Evolutionary conservation across 2,797 vertebrate genomes (phyloP).

Genomic region (Gorsachius magnificus): DNA sequence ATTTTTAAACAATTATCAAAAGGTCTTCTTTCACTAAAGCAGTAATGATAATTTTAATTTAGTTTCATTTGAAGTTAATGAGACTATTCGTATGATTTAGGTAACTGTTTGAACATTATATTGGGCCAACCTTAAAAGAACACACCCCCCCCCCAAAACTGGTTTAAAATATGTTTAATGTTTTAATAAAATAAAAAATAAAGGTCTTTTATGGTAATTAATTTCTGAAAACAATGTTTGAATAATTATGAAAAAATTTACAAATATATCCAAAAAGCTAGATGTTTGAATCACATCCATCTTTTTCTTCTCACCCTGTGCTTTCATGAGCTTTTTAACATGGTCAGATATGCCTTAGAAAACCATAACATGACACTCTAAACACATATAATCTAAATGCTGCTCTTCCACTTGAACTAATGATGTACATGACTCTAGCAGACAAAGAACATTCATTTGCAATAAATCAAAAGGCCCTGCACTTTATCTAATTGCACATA

Average conservation of each 20-base stretch:
- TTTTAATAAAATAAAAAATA: neutral
- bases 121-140: neutral
- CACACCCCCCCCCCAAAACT: neutral
- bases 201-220: neutral
- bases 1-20: neutral
- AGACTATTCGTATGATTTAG: neutral
- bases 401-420: neutral
- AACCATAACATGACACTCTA: neutral
- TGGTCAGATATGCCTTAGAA: neutral
- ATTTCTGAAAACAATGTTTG: neutral
- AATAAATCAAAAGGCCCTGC: conserved; percentile 32
- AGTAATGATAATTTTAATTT: neutral
- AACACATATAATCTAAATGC: neutral
- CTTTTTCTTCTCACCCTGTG: neutral
- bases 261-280: neutral
- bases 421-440: neutral
- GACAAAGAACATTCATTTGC: conserved; percentile 25
- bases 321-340: neutral
- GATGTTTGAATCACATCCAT: neutral
- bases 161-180: neutral
- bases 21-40: neutral
- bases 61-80: neutral
- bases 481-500: conserved; percentile 9
- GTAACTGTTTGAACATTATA: neutral
- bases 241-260: neutral